These are phyloP conservation scores for Strix aluco DNA, from an alignment of 2,113 vertebrate species.

Conservation along the genomic window DNA sequence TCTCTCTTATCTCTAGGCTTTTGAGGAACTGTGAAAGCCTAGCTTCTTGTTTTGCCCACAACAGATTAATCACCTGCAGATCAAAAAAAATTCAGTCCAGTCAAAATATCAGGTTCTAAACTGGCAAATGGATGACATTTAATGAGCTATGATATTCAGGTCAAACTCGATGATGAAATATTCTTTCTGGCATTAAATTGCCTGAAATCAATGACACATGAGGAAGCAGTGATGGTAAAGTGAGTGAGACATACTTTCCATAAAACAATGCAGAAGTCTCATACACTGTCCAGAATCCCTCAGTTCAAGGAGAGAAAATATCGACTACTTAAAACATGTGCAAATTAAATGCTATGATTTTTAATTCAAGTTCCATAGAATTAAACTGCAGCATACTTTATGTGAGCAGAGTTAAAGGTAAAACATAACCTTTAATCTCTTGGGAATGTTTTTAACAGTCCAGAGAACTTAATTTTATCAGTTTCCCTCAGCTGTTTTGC, in stretches of 20 bases:
- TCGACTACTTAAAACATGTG: not conserved
- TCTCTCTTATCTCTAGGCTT: not conserved
- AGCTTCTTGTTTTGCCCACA: not conserved
- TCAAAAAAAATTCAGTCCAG: not conserved
- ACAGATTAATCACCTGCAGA: not conserved
- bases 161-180: not conserved
- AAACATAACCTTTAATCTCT: not conserved
- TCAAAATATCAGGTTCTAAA: not conserved
- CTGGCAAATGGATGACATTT: not conserved
- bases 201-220: not conserved
- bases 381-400: not conserved
- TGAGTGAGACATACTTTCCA: not conserved
- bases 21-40: not conserved
- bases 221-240: not conserved
- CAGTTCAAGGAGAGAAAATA: not conserved
- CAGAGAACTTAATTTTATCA: not conserved
- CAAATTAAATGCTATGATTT: not conserved
- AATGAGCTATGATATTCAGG: not conserved
- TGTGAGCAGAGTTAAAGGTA: not conserved
- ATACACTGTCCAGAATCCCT: not conserved
- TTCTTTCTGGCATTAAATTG: slow-evolving; percentile 4
- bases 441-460: not conserved
- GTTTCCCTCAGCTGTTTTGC: not conserved
- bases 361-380: not conserved
- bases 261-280: not conserved